Conservation (phyloP, 2,888 invertebrate genomes). For the Carcina quercana region DNA sequence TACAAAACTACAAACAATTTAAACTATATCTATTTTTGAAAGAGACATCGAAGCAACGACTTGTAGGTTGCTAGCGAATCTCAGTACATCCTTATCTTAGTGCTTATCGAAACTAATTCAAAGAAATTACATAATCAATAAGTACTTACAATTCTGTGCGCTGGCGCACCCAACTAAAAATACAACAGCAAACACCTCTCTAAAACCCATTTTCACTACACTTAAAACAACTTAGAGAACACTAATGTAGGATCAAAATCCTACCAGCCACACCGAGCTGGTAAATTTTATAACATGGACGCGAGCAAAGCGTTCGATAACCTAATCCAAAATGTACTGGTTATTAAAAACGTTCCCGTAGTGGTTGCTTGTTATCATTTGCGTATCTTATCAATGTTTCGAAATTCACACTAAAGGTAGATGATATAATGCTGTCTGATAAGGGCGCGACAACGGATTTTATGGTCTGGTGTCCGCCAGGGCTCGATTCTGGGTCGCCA, state of each 20-base stretch:
- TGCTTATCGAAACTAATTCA: background rate
- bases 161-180: constrained; percentile 28
- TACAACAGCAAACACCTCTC: constrained; percentile 24
- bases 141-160: constrained; percentile 43
- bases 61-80: no score
- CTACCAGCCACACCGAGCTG: constrained; percentile 14
- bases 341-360: constrained; percentile 33
- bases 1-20: no score
- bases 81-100: constrained; percentile 1
- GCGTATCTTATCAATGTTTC: constrained; percentile 60
- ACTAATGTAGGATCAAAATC: constrained; percentile 17
- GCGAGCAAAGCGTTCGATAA: constrained; percentile 32
- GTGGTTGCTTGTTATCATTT: constrained; percentile 24
- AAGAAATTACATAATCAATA: constrained; percentile 6
- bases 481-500: constrained; percentile 18
- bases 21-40: no score
- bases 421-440: constrained; percentile 34
- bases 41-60: no score
- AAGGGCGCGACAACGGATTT: constrained; percentile 27
- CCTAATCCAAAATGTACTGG: constrained; percentile 24
- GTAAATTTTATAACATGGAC: constrained; percentile 10
- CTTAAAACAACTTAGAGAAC: constrained; percentile 17
- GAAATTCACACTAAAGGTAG: constrained; percentile 60
- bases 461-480: constrained; percentile 25
- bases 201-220: constrained; percentile 36